Evolutionary conservation across 2,797 vertebrate genomes (phyloP).

Genomic region (Triplophysa bombifrons): DNA sequence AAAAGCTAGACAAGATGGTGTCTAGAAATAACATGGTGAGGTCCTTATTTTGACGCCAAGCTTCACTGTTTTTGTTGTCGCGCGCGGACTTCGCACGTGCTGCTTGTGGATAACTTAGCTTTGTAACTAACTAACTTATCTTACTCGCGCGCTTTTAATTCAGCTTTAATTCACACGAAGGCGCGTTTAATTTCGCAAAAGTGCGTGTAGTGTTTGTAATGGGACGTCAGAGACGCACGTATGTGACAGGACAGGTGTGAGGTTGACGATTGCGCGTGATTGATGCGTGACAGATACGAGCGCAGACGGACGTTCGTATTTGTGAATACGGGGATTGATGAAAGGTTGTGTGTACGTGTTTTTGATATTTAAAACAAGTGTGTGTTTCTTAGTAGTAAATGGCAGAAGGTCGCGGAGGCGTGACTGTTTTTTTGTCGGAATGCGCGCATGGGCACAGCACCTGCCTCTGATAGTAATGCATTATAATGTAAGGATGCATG

Average conservation of each 20-base stretch:
- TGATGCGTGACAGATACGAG: not conserved
- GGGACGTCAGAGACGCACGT: conserved; percentile 42
- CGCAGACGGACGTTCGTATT: not conserved
- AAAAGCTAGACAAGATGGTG: conserved; percentile 96
- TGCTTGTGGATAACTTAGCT: not conserved
- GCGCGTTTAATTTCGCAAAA: not conserved
- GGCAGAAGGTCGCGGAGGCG: conserved; percentile 55
- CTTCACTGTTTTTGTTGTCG: conserved; percentile 22
- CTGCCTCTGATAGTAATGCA: not conserved
- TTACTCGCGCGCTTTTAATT: not conserved
- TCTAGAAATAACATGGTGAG: conserved; percentile 93
- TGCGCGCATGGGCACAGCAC: not conserved
- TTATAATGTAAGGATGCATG: not conserved
- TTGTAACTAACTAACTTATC: too few species aligned
- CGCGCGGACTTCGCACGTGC: not conserved
- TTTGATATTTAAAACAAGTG: not conserved
- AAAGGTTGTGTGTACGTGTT: not conserved
- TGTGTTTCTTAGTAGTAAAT: conserved; percentile 37
- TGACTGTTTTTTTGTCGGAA: not conserved
- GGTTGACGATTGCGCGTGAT: conserved; percentile 35
- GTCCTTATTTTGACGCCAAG: conserved; percentile 63
- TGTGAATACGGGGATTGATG: not conserved
- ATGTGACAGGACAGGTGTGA: conserved; percentile 73
- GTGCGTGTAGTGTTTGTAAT: not conserved
- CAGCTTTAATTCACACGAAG: not conserved